Conservation (phyloP, 2,888 invertebrate species). For the Rotaria sp. region DNA sequence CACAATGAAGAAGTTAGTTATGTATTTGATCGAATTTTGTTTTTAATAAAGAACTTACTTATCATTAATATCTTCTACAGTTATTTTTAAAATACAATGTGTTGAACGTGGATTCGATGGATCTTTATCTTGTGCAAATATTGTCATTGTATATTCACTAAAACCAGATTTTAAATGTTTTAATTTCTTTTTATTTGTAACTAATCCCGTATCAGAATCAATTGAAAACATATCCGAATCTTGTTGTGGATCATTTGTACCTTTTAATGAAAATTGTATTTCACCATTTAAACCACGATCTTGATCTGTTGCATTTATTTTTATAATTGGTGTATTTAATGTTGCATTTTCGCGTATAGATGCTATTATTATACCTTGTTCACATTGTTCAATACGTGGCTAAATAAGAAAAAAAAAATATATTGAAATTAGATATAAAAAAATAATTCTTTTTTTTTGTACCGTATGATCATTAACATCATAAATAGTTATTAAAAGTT, state of each 20-base stretch:
- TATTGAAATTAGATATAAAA: not conserved
- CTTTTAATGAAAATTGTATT: conserved; percentile 63
- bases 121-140: conserved; percentile 38
- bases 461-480: conserved; percentile 28
- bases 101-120: conserved; percentile 37
- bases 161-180: conserved; percentile 77
- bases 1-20: no score
- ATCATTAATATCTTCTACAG: conserved; percentile 37
- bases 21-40: no score
- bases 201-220: conserved; percentile 85
- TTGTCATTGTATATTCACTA: conserved; percentile 40
- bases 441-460: not conserved
- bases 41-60: conserved; percentile 31
- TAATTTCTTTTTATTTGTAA: conserved; percentile 89
- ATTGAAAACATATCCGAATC: conserved; percentile 68
- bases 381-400: conserved; percentile 7
- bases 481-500: conserved; percentile 8
- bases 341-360: not conserved
- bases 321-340: not conserved
- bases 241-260: not conserved
- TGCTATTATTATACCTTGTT: not conserved
- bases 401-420: not conserved
- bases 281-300: conserved; percentile 61
- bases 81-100: conserved; percentile 36
- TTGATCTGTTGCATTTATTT: conserved; percentile 62